Evolutionary conservation across 2,888 invertebrate species (phyloP).

Genomic region (Orchesellides sinensis): DNA sequence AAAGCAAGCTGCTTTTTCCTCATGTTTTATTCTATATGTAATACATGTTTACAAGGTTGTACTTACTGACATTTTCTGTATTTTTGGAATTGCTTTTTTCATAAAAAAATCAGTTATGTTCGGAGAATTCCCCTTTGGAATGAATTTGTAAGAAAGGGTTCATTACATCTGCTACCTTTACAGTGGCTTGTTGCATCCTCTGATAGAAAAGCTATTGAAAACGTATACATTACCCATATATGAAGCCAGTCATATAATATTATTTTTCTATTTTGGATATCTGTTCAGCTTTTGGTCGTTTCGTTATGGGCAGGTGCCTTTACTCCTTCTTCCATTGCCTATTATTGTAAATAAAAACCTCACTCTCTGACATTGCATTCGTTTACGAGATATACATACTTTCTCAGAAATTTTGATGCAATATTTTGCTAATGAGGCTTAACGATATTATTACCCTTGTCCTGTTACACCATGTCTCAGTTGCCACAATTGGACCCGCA

Average conservation of each 20-base stretch:
- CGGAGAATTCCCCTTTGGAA: background rate
- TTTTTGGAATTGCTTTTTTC: slow-evolving; percentile 39
- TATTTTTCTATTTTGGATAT: background rate
- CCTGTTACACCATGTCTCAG: background rate
- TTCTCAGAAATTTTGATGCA: background rate
- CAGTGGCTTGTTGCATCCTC: slow-evolving; percentile 15
- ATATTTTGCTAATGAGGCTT: slow-evolving; percentile 60
- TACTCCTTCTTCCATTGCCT: background rate
- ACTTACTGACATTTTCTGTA: slow-evolving; percentile 8
- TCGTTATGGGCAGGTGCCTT: slow-evolving; percentile 60
- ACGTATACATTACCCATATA: background rate
- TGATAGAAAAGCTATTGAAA: background rate
- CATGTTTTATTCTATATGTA: slow-evolving; percentile 20
- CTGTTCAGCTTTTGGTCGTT: slow-evolving; percentile 2
- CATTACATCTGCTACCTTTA: slow-evolving; percentile 32
- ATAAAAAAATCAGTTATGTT: slow-evolving; percentile 5
- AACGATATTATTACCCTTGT: background rate
- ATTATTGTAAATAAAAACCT: too few species aligned
- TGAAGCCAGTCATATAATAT: too few species aligned
- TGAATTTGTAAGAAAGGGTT: slow-evolving; percentile 17
- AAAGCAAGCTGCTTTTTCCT: background rate
- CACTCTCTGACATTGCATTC: too few species aligned
- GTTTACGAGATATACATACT: background rate
- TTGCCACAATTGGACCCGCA: too few species aligned
- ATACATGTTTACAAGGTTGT: background rate